Base-by-base conservation (phyloP, 2,113 vertebrate genomes). In the Oceanites oceanicus region DNA sequence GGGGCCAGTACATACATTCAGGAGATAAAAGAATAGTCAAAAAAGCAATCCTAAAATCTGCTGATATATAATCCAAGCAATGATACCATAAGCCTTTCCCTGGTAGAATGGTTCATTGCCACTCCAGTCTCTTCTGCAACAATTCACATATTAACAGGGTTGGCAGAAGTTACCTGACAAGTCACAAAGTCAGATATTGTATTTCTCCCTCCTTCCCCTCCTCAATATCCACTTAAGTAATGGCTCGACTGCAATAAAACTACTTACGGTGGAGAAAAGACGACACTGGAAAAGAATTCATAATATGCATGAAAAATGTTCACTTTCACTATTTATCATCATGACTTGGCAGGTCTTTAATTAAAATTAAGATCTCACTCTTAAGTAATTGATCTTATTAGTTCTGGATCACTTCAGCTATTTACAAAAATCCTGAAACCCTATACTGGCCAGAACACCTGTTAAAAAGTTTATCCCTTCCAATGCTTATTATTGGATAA, bases 331-430 rank as follows among this genome's bases (percentile, higher is more conserved):
- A 6, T 40, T 90, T 75, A 45, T 52, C 67, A 92, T 21, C 12
- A 6, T 18, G 29, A 76, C 17, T 47, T 76, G 59, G 55, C 62
- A 79, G n/a, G 53, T 65, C 71, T 90, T 91, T 88, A 86, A 94
- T 67, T 91, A 91, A 88, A 82, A 86, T 72, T 52, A 79, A 80
- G 59, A 92, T 38, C 59, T 83, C 62, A 34, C 23, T 80, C 50
- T 86, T 83, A 88, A 93, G 88, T 49, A 93, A 88, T 10, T 63
- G 75, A 88, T 96, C 85, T 90, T 72, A 71, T 96, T 84, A 79
- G 66, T 96, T 86, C 71, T 71, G 82, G 87, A 93, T 76, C 72
- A 13, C 55, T 85, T 75, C 66, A 93, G 70, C 81, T 86, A 55
- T 82, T 86, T 80, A 86, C 59, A 53, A 86, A 87, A 50, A 3